phyloP scores from a whole-genome alignment of 2,888 invertebrate genomes.

The Pyrochroa serraticornis region DNA sequence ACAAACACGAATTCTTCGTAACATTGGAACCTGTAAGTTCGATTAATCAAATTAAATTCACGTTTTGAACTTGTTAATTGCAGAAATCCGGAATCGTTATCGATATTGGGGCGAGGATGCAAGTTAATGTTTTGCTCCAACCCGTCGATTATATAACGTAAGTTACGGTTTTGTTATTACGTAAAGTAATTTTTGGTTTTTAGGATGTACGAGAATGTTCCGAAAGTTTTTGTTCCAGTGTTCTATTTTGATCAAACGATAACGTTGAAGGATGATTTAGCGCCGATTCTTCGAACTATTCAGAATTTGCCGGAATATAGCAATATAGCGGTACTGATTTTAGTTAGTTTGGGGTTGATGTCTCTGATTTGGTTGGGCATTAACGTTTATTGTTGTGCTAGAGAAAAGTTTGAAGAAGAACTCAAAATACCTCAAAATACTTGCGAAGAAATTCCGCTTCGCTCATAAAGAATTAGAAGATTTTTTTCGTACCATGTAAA shows the following conservation, averaged over 20 bases:
- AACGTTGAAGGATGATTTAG: constrained; percentile 63
- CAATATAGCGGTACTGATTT: constrained; percentile 38
- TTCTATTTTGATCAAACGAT: constrained; percentile 79
- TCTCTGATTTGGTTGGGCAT: constrained; percentile 41
- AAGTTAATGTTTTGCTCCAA: constrained; percentile 77
- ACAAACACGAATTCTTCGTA: constrained; percentile 76
- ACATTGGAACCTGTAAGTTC: constrained; percentile 72
- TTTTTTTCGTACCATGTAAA: constrained; percentile 6
- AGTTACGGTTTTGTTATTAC: constrained; percentile 53
- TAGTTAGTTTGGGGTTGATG: constrained; percentile 39
- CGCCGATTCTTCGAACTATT: constrained; percentile 62
- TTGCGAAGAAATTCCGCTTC: constrained; percentile 28
- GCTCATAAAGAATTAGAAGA: constrained; percentile 5
- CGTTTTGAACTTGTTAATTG: constrained; percentile 40
- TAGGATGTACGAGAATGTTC: constrained; percentile 71
- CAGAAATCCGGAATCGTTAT: constrained; percentile 78
- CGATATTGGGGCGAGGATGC: constrained; percentile 78
- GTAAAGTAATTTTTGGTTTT: constrained; percentile 37
- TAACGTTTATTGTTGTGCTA: constrained; percentile 40
- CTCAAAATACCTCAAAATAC: constrained; percentile 26
- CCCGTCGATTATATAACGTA: constrained; percentile 69
- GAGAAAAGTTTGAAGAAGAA: constrained; percentile 17
- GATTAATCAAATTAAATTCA: neutral
- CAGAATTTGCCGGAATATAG: constrained; percentile 59
- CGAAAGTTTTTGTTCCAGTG: constrained; percentile 72